phyloP scores from a whole-genome alignment of 2,113 vertebrate genomes.

The Atractosteus spatula region DNA sequence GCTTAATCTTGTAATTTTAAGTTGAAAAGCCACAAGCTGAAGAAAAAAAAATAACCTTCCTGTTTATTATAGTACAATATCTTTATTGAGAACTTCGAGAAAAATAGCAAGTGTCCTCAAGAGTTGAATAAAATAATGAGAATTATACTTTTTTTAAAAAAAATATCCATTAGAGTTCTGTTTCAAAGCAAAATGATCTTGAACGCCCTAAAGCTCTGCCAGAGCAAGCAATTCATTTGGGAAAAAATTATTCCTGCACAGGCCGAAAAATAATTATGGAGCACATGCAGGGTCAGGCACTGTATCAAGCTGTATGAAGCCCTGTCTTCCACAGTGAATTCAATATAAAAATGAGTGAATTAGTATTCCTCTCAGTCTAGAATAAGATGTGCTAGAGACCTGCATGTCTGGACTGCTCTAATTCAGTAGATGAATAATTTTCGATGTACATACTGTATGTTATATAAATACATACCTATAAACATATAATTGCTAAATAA shows the following conservation, averaged over 20 bases:
- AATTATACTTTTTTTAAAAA: not conserved
- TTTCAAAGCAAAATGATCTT: conserved; percentile 28
- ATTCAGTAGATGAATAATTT: conserved; percentile 38
- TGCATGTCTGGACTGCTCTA: conserved; percentile 57
- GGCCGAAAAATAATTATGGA: conserved; percentile 64
- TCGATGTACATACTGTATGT: too few relatives aligned
- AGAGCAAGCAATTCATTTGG: conserved; percentile 55
- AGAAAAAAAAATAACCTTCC: not conserved
- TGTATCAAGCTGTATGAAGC: conserved; percentile 66
- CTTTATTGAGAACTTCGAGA: too few relatives aligned
- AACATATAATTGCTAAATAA: too few relatives aligned
- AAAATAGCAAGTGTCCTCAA: not conserved
- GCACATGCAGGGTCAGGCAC: conserved; percentile 56
- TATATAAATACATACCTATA: too few relatives aligned
- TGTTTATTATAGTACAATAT: too few relatives aligned
- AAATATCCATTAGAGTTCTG: not conserved
- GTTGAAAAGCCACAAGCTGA: not conserved
- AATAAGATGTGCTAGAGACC: conserved; percentile 48
- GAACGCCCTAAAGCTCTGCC: conserved; percentile 53
- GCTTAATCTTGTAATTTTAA: not conserved
- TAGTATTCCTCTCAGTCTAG: conserved; percentile 37
- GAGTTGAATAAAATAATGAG: conserved; percentile 5
- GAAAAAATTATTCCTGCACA: conserved; percentile 59
- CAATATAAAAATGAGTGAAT: conserved; percentile 68
- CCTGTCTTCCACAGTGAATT: conserved; percentile 58